phyloP scores from a whole-genome alignment of 2,888 invertebrate genomes.

The Spodoptera picta region DNA sequence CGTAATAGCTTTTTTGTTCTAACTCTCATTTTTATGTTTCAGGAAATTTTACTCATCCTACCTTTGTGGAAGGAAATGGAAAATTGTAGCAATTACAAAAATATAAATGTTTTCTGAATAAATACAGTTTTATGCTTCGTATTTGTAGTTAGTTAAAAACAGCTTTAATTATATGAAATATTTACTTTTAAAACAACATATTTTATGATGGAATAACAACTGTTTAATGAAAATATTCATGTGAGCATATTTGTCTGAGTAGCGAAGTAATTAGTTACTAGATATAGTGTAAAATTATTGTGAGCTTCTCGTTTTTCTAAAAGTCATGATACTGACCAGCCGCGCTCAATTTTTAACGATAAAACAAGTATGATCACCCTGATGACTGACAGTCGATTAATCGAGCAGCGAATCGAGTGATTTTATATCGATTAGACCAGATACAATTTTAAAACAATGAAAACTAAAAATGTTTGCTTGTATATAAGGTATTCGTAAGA shows the following conservation, averaged over 20 bases:
- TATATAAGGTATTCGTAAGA: too few relatives aligned
- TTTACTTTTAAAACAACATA: too few relatives aligned
- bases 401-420: constrained; percentile 21
- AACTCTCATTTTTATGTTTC: constrained; percentile 3
- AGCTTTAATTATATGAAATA: too few relatives aligned
- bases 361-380: constrained; percentile 35
- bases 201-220: too few relatives aligned
- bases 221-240: too few relatives aligned
- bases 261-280: neutral
- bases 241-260: too few relatives aligned
- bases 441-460: neutral
- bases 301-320: neutral
- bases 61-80: neutral
- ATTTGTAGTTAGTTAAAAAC: too few relatives aligned
- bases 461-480: too few relatives aligned
- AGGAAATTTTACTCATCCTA: neutral
- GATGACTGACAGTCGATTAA: constrained; percentile 43
- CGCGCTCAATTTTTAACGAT: constrained; percentile 27
- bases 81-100: neutral
- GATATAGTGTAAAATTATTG: neutral
- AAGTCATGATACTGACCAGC: constrained; percentile 20
- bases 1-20: constrained; percentile 7
- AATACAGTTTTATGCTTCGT: too few relatives aligned
- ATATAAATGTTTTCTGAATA: neutral
- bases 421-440: constrained; percentile 13